These are phyloP conservation scores for Neodiprion fabricii DNA, from an alignment of 1,140 invertebrate species.

Conservation along the genomic window DNA sequence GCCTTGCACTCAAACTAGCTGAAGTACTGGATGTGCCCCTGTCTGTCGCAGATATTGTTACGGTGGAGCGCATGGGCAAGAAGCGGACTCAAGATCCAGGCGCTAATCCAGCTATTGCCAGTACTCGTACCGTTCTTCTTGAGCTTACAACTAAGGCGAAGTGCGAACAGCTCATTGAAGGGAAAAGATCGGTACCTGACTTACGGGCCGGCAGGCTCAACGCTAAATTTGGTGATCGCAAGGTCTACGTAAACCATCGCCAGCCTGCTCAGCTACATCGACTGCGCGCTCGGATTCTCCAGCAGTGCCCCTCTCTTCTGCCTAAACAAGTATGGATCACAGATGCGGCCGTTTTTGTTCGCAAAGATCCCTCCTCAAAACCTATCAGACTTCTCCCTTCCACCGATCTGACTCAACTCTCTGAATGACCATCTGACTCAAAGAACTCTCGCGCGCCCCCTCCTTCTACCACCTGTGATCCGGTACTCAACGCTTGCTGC, in stretches of 20 bases:
- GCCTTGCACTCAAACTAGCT: background rate
- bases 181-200: background rate
- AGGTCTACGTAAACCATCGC: conserved; percentile 3
- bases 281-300: no score
- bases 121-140: background rate
- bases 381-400: no score
- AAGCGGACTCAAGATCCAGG: background rate
- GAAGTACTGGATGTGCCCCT: background rate
- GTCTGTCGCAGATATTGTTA: background rate
- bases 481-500: no score
- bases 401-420: no score
- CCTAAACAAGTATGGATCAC: no score
- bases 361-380: no score
- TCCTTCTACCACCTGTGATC: no score
- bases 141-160: background rate
- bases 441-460: no score
- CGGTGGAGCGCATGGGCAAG: background rate
- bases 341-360: no score
- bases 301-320: no score
- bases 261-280: background rate
- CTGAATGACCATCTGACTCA: no score
- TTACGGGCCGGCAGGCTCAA: background rate
- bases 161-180: background rate
- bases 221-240: background rate
- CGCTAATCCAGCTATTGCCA: background rate